Evolutionary conservation across 2,797 vertebrate genomes (phyloP), one percentile per base, ranked within the genome.

Genomic region (Tapera naevia): DNA sequence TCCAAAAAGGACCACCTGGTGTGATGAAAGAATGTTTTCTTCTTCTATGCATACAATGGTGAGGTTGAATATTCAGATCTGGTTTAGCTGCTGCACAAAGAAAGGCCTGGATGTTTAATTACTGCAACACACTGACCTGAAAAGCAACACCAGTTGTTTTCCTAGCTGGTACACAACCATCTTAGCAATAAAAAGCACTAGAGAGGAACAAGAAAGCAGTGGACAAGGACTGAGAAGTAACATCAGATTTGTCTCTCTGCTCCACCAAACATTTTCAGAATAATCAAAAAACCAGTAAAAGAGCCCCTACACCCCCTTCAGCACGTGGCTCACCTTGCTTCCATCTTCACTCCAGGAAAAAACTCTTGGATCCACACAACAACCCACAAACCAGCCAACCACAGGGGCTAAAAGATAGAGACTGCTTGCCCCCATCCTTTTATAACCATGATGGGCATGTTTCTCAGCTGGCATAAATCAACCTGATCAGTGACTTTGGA

Each of bases 21-120:
- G 92, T 30, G 92, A 95, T 96, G 56, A 96, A 97, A 95, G 90
- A 23, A 80, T 96, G 88, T 51, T 72, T 91, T 56, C 75, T 74
- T 48, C 62, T 74, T 25, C 86, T 78, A 2, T 17, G 84, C 90
- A 96, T 97, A 97, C 96, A 97, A 97, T 96, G 87, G 45, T 17
- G 58, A 93, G 73, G 70, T 46, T 27, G 73, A 95, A 86, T 72
- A 87, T 81, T 94, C 76, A 46, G 57, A 57, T 84, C 72, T 62
- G 54, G 17, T 92, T 80, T 80, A 92, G 80, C 54, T 83, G n/a
- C 75, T 79, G 61, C 73, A 66, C 0, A 4, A 76, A 64, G 76
- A 94, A 96, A 86, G 89, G 32, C 70, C 54, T 75, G 7, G 67
- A 57, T n/a, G 17, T 64, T 87, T 80, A 88, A 83, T 80, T 93